Evolutionary conservation across 2,797 vertebrate species (phyloP).

Genomic region (Atherinosoma microstoma): DNA sequence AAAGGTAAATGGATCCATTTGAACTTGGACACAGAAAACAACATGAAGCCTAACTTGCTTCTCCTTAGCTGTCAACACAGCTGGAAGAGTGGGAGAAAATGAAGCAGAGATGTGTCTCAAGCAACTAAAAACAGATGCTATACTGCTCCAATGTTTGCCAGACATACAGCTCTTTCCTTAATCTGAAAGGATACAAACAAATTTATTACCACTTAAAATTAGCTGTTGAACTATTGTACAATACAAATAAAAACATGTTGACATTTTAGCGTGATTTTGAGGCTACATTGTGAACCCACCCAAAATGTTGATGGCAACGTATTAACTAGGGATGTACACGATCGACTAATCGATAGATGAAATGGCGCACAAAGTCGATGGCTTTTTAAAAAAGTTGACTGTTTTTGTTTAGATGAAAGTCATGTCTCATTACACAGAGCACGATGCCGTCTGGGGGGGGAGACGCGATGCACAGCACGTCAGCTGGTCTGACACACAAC

Average conservation of each 20-base stretch:
- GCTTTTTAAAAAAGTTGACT: too few species aligned
- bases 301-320: neutral
- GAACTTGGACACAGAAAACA: too few species aligned
- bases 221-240: neutral
- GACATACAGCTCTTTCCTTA: neutral
- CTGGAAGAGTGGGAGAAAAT: conserved; percentile 1
- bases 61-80: neutral
- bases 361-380: too few species aligned
- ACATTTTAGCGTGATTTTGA: neutral
- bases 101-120: neutral
- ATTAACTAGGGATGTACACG: too few species aligned
- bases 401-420: too few species aligned
- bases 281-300: neutral
- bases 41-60: too few species aligned
- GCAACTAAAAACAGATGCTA: conserved; percentile 16
- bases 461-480: too few species aligned
- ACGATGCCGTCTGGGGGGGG: too few species aligned
- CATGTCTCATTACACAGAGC: too few species aligned
- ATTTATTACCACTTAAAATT: neutral
- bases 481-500: too few species aligned
- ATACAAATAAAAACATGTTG: neutral
- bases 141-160: neutral
- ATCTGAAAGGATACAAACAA: neutral
- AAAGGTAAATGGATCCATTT: neutral
- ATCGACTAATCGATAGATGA: too few species aligned